Evolutionary conservation across 2,888 invertebrate genomes (phyloP), one percentile per base, ranked within the genome.

Genomic region (Tenthredo notha): DNA sequence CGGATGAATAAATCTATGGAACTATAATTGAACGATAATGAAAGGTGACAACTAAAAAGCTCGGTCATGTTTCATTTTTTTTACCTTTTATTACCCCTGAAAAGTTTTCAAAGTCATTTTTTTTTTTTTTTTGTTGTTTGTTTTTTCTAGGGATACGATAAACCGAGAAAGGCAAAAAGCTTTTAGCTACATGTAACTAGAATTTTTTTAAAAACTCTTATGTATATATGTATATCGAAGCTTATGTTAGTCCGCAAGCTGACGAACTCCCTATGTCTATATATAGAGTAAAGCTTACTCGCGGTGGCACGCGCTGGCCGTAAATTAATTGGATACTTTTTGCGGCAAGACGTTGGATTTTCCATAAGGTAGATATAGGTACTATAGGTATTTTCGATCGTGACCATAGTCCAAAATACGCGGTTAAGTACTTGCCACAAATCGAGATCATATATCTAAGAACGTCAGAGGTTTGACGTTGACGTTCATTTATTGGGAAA

Each of bases 271-370:
- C 83, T 47, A 83, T 83, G 83, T 87, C 88, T 89, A 89, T 88
- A 89, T 90, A 89, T 90, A 90, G 88, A 86, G 87, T 84, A 86
- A 85, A 88, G 89, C 89, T 89, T 90, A 88, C 87, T 88, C 85
- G 87, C 85, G 88, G 90, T 80, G 91, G 91, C 91, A 92, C 91
- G 91, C 89, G 92, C 90, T 90, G 86, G 89, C 90, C 91, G 91
- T 92, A 92, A 91, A 91, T 92, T 91, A 90, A 91, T 91, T 90
- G 87, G 88, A 88, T 86, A 89, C 88, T 89, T 90, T 89, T 89
- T 90, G 87, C 88, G 85, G 80, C 85, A 74, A 70, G 43, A 6
- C 37, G 18, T n/a, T 9, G n/a, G 2, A 70, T 83, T 47, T 67
- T 67, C 83, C 83, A 67, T 47, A 50, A 40, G n/a, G 25, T 47